phyloP scores from a whole-genome alignment of 2,797 vertebrate genomes.

The Melanotaenia nigrans region DNA sequence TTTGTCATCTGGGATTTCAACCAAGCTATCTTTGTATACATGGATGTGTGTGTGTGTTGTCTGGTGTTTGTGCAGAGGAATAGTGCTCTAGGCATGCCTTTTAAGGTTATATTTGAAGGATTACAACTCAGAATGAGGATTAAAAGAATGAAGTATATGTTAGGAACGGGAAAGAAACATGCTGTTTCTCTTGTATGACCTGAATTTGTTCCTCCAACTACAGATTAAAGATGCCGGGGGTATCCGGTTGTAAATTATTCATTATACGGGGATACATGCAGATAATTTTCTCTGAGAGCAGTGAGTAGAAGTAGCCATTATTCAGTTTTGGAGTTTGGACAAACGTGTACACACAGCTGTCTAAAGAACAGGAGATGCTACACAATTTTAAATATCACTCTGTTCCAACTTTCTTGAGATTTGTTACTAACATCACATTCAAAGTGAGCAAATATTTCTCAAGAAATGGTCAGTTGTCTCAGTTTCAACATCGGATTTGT shows the following conservation, averaged over 20 bases:
- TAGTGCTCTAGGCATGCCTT: background rate
- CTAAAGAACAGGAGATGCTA: background rate
- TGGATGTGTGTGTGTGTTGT: background rate
- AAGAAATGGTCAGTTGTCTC: background rate
- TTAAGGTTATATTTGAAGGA: background rate
- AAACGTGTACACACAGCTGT: background rate
- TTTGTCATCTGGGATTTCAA: slow-evolving; percentile 51
- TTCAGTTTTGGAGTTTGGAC: background rate
- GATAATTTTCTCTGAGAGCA: slow-evolving; percentile 18
- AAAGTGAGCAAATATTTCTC: background rate
- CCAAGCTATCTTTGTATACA: slow-evolving; percentile 10
- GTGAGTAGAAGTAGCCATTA: background rate
- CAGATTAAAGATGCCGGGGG: slow-evolving; percentile 18
- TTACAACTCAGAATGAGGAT: background rate
- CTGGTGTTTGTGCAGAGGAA: background rate
- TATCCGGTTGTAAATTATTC: slow-evolving; percentile 20
- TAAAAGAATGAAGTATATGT: background rate
- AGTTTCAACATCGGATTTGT: background rate
- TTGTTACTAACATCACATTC: background rate
- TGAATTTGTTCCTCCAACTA: slow-evolving; percentile 12
- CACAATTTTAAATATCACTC: background rate
- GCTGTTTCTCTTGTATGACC: slow-evolving; percentile 1
- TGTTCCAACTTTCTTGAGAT: background rate
- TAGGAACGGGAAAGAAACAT: background rate
- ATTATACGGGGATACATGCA: slow-evolving; percentile 2